Base-by-base conservation (phyloP, 2,113 vertebrate genomes). In the Pungitius pungitius region DNA sequence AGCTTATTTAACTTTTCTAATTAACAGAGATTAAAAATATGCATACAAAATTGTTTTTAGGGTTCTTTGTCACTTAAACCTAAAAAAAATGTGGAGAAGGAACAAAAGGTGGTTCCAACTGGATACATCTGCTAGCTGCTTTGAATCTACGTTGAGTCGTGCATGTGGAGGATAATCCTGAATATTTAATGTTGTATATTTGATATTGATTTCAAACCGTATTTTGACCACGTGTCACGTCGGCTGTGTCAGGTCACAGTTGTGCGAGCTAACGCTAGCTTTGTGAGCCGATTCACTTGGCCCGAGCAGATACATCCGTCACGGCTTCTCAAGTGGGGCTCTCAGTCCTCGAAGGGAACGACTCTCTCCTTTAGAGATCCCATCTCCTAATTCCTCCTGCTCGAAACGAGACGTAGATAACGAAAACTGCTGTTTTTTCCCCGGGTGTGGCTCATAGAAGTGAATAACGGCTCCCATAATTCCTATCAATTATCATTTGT, bases 401-500 rank as follows among this genome's bases (percentile, higher is more conserved):
- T 42, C 60, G 71, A 59, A 51, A 82, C n/a, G 86, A 86, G 83
- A 75, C 17, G 33, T 6, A 27, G 80, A 79, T 75, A 75, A 78
- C 75, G 15, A 69, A 61, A 18, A 37, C 17, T 55, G 8, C n/a
- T 30, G 3, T 30, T 30, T 5, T 30, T 30, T 30, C 30, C 3
- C 30, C 30, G 75, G 52, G 6, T 66, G 72, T n/a, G 22, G 35
- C 55, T 87, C 56, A 83, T 81, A 78, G 73, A 65, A 71, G 51
- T 75, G 78, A 75, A 73, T 87, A 45, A 79, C 26, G 24, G 74
- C 64, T 40, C 66, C 20, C 18, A 37, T 69, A 68, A 69, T 71
- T 60, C 64, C 67, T 67, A 85, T 90, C 65, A 85, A 67, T 90
- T 86, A 86, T 82, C 62, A 77, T 89, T 83, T 86, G 85, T 90